Conservation (phyloP, 1,140 invertebrate genomes). For the Pseudobourletiella spinata region DNA sequence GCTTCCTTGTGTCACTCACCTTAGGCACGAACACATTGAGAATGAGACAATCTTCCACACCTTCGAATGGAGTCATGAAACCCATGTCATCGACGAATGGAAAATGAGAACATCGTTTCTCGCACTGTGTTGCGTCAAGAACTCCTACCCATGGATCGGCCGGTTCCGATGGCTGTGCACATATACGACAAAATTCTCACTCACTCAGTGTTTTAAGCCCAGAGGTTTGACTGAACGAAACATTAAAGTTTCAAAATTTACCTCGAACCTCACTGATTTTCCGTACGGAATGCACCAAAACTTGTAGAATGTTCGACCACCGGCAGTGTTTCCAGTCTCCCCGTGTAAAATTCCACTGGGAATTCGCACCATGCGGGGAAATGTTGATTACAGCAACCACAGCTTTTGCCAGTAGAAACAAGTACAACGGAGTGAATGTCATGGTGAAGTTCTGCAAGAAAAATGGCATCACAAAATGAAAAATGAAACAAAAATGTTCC, state of each 20-base stretch:
- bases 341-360: not conserved
- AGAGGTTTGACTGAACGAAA: too few relatives aligned
- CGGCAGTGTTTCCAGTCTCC: not conserved
- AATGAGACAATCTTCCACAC: conserved; percentile 6
- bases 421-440: too few relatives aligned
- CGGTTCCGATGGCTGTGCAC: not conserved
- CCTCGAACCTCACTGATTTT: not conserved
- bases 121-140: not conserved
- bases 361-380: too few relatives aligned
- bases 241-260: not conserved
- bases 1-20: not conserved
- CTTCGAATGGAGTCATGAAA: not conserved
- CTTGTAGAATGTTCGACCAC: not conserved
- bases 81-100: not conserved
- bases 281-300: conserved; percentile 10
- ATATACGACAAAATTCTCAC: too few relatives aligned
- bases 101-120: not conserved
- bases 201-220: not conserved
- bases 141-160: not conserved
- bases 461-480: too few relatives aligned
- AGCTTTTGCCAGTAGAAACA: too few relatives aligned
- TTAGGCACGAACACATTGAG: conserved; percentile 5
- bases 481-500: too few relatives aligned
- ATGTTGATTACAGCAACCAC: too few relatives aligned
- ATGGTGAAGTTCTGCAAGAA: too few relatives aligned